Evolutionary conservation across 2,113 vertebrate genomes (phyloP).

Genomic region (Sander lucioperca): DNA sequence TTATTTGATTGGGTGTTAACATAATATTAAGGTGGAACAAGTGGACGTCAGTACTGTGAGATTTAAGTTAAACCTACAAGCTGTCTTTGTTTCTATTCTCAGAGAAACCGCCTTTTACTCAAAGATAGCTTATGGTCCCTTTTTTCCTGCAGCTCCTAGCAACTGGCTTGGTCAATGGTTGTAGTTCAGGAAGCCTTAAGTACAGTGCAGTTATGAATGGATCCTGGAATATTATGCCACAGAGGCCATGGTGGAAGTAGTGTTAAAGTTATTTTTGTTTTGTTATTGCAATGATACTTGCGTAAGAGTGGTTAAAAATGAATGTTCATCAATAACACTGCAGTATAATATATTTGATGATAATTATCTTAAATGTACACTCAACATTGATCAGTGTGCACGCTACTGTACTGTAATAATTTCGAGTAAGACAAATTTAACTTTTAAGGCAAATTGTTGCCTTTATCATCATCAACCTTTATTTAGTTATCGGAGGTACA

Average conservation of each 20-base stretch:
- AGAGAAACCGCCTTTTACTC: slow-evolving; percentile 22
- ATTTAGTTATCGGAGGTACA: no score
- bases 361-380: background rate
- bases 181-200: slow-evolving; percentile 30
- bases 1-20: slow-evolving; percentile 41
- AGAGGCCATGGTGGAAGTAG: background rate
- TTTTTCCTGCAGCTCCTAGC: slow-evolving; percentile 34
- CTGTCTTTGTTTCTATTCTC: background rate
- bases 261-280: slow-evolving; percentile 11
- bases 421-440: background rate
- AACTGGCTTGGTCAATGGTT: slow-evolving; percentile 37
- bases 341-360: slow-evolving; percentile 2
- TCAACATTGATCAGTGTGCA: background rate
- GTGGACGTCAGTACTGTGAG: slow-evolving; percentile 4
- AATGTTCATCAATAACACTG: background rate
- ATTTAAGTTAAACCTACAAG: slow-evolving; percentile 15
- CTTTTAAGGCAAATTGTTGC: background rate
- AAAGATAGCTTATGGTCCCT: background rate
- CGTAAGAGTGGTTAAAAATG: background rate
- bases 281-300: slow-evolving; percentile 2
- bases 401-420: background rate
- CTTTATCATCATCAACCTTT: no score
- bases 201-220: slow-evolving; percentile 23
- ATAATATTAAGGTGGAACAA: slow-evolving; percentile 51
- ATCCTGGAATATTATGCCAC: slow-evolving; percentile 16